phyloP scores from a whole-genome alignment of 2,113 vertebrate species.

The Psittacara wagleri region DNA sequence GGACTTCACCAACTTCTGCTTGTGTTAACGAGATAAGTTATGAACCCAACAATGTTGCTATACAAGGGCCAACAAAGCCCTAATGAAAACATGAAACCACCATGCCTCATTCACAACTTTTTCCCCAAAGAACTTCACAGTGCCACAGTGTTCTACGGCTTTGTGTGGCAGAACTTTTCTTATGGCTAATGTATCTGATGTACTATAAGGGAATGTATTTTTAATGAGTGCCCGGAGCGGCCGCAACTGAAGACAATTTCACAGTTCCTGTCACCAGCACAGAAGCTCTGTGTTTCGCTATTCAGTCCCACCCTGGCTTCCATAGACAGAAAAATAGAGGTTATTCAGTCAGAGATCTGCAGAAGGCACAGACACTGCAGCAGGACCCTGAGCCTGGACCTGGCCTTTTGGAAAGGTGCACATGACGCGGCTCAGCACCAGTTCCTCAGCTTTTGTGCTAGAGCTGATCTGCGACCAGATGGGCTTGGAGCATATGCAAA shows the following conservation, averaged over 20 bases:
- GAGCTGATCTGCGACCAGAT: fast-evolving
- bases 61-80: not conserved
- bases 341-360: not conserved
- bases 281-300: not conserved
- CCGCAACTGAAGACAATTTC: not conserved
- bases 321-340: not conserved
- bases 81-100: not conserved
- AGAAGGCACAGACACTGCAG: not conserved
- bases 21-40: not conserved
- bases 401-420: not conserved
- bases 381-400: not conserved
- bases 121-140: not conserved
- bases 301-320: not conserved
- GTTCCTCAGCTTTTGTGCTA: not conserved
- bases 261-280: not conserved
- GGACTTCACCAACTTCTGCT: not conserved
- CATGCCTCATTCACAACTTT: not conserved
- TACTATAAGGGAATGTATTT: fast-evolving
- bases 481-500: not conserved
- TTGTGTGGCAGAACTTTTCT: not conserved
- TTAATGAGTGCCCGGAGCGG: not conserved
- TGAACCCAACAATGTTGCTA: not conserved
- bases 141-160: not conserved
- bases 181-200: not conserved
- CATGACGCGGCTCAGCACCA: not conserved